Conservation (phyloP, 2,113 vertebrate genomes). For the Furnarius figulus region DNA sequence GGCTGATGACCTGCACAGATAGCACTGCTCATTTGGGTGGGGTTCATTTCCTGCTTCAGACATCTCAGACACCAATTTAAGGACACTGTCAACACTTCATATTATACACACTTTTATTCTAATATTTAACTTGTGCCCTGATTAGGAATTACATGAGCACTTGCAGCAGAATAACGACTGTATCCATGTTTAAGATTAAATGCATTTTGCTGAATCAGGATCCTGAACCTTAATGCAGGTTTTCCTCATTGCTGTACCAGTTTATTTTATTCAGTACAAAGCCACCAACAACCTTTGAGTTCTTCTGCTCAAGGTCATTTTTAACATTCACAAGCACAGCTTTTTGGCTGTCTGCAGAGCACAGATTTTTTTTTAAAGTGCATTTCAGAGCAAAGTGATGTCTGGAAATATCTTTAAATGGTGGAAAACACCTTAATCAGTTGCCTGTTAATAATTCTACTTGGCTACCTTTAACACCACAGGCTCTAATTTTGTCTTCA, state of each 20-base stretch:
- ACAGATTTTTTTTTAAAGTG: background rate
- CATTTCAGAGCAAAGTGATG: constrained; percentile 25
- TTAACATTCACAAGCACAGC: constrained; percentile 56
- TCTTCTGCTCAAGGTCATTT: constrained; percentile 54
- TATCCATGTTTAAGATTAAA: background rate
- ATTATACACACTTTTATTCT: background rate
- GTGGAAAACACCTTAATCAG: constrained; percentile 17
- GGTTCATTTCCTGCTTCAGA: background rate
- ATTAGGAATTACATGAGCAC: background rate
- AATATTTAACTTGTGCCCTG: background rate
- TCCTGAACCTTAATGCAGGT: constrained; percentile 15
- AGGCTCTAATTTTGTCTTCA: background rate
- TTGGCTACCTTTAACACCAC: background rate
- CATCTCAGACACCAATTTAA: background rate
- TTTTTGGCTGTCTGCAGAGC: constrained; percentile 51
- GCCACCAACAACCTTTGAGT: constrained; percentile 33
- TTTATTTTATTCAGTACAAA: constrained; percentile 58
- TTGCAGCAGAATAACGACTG: background rate
- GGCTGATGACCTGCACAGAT: background rate
- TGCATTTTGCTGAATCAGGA: constrained; percentile 42
- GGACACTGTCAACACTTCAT: background rate
- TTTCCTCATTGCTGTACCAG: constrained; percentile 51
- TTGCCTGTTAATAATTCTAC: background rate
- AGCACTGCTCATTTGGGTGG: background rate
- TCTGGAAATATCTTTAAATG: constrained; percentile 30